Evolutionary conservation across 1,140 invertebrate genomes (phyloP).

Genomic region (Pygmarrhopalites habei): DNA sequence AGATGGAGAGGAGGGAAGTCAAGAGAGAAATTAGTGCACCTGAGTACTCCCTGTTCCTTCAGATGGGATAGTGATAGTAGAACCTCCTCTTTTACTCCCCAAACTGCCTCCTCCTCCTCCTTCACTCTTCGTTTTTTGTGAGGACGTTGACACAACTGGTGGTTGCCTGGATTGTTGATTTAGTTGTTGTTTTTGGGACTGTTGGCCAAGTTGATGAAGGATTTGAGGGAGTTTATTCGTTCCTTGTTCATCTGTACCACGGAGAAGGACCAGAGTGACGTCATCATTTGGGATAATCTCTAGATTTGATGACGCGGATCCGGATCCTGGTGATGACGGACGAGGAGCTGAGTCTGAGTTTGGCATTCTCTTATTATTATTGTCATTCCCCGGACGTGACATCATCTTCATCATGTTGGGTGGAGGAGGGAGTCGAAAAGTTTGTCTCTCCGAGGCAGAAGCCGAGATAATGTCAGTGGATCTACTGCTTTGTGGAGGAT

Average conservation of each 20-base stretch:
- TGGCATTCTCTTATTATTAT: not conserved
- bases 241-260: not conserved
- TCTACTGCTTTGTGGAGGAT: not conserved
- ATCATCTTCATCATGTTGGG: not conserved
- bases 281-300: constrained; percentile 8
- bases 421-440: not conserved
- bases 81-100: too few species aligned
- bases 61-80: too few species aligned
- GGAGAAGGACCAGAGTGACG: not conserved
- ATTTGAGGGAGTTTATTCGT: not conserved
- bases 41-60: not conserved
- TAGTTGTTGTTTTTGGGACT: not conserved
- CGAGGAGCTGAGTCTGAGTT: not conserved
- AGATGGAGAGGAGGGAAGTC: too few species aligned
- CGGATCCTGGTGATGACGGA: not conserved
- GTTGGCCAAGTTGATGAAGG: not conserved
- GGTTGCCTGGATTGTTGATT: too few species aligned
- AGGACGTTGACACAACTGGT: not conserved
- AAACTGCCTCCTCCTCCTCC: too few species aligned
- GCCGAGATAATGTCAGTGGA: not conserved
- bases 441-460: not conserved
- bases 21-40: not conserved
- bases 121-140: not conserved
- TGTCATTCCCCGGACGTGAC: not conserved
- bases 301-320: not conserved